These are phyloP conservation scores for Caenorhabditis auriculariae DNA, from an alignment of 2,888 invertebrate species.

Conservation along the genomic window DNA sequence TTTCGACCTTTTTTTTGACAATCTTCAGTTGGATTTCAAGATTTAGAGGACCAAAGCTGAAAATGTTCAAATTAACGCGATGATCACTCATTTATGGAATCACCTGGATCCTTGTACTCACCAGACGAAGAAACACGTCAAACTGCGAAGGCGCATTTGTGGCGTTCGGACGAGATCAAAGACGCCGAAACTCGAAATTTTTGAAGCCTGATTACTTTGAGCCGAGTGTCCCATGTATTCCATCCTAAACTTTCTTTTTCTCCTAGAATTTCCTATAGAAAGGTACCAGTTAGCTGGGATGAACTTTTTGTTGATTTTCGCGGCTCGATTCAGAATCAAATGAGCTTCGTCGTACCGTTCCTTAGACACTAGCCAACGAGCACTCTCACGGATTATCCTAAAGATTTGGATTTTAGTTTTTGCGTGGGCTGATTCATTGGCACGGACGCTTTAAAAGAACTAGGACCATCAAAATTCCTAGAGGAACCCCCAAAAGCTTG, in stretches of 20 bases:
- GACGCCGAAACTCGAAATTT: slow-evolving; percentile 33
- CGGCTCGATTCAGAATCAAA: slow-evolving; percentile 49
- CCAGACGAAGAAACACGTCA: slow-evolving; percentile 43
- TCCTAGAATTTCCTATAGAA: slow-evolving; percentile 1
- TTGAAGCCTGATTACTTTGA: too few species aligned
- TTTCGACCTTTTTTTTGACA: too few species aligned
- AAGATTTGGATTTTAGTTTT: too few species aligned
- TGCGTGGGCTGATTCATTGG: background rate
- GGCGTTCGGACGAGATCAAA: slow-evolving; percentile 42
- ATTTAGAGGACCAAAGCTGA: too few species aligned
- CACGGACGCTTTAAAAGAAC: background rate
- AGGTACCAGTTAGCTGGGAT: slow-evolving; percentile 56
- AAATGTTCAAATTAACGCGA: too few species aligned
- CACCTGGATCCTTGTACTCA: slow-evolving; percentile 4
- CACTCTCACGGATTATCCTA: slow-evolving; percentile 59
- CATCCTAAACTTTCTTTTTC: slow-evolving; percentile 6
- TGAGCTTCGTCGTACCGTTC: slow-evolving; percentile 58
- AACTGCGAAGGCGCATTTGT: slow-evolving; percentile 35
- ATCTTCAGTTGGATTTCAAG: too few species aligned
- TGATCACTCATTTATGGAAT: too few species aligned
- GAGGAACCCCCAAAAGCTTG: too few species aligned
- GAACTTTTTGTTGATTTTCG: slow-evolving; percentile 42
- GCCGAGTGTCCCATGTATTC: slow-evolving; percentile 2
- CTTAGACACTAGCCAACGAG: slow-evolving; percentile 59
- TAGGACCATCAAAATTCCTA: too few species aligned